Base-by-base conservation (phyloP, 2,888 invertebrate species). In the Dasypogon diadema region DNA sequence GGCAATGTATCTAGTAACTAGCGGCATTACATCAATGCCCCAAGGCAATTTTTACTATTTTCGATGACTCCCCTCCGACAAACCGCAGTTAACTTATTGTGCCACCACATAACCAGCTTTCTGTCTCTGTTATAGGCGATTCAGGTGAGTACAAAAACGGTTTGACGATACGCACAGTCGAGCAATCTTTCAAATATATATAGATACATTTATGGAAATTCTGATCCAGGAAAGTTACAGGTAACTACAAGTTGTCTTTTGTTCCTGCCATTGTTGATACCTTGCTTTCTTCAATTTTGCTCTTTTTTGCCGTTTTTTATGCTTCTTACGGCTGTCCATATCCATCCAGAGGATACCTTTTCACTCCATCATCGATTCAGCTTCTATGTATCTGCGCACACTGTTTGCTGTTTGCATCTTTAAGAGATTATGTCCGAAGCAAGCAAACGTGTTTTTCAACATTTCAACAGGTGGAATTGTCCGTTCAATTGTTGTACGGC, bases 381-480 rank as follows among this genome's bases (percentile, higher is more conserved):
- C 18, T 22, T 34, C 18, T 37, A 37, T 8, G 18, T 34, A 14
- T 22, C 4, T 8, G 30, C 30, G 30, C 30, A 46, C 46, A 65
- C 24, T 21, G 22, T 24, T 24, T 65, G 65, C 8, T 65, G 65
- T 14, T 65, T 65, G 65, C 46, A 65, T 65, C 65, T 65, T 46
- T 65, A 46, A 65, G 65, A 46, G 48, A 65, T 65, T 21, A n/a
- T n/a, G n/a, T 46, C 65, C 22, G 48, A 14, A 24, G n/a, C 14
- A 46, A 24, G n/a, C 4, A 68, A 55, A 72, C 72, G 72, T 72
- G 72, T 72, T 72, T 72, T 72, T 72, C 72, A 72, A 72, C 72
- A 72, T 72, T 72, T 72, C 72, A 72, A 72, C 55, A 72, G 72
- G 72, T 72, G 72, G 72, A 72, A 72, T 72, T 72, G 55, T 55